Base-by-base conservation (phyloP, 2,797 vertebrate genomes). In the Halcyon leucocephala region DNA sequence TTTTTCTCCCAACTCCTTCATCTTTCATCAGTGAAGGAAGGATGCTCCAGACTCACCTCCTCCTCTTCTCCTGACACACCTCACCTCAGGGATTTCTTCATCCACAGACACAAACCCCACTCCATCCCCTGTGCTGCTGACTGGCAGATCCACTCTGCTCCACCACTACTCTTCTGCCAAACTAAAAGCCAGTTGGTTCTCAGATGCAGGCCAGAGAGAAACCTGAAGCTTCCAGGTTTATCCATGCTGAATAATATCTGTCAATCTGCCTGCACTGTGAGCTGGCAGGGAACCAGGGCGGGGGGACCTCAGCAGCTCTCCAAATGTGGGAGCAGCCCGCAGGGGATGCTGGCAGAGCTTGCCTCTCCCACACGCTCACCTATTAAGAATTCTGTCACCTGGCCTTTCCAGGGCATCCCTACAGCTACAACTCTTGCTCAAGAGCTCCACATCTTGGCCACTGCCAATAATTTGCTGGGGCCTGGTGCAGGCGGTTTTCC, bases 341-440 rank as follows among this genome's bases (percentile, higher is more conserved):
- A 2, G 42, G 7, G 8, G 66, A 25, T 1, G 0, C 21, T 0
- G 2, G 54, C 70, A 85, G 66, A 65, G 31, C 49, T 72, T 5
- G 1, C n/a, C 39, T 82, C 57, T 65, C 52, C 44, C 14, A 6
- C 51, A 29, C 6, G 1, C 9, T 54, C 0, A 0, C 29, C 82
- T 74, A 48, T 1, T 5, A 39, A 66, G 51, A 8, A 37, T 28
- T 35, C 49, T 0, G 0, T 61, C 64, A 28, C 19, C 4, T 0
- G 1, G 24, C 3, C 7, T 72, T 67, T 31, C 48, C 83, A 22
- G 26, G 26, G 28, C 19, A 33, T 12, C 17, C 29, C 8, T 26
- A 20, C 26, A 90, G 35, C 71, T 70, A 13, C 62, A 29, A 0
- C 16, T 55, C 79, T 12, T 87, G 51, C 60, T 80, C 55, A 48